Percentiles rank a stretch among this genome's conserved stretches.
Conservation (phyloP, 2,797 vertebrate genomes). For the Rhabdomys pumilio region DNA sequence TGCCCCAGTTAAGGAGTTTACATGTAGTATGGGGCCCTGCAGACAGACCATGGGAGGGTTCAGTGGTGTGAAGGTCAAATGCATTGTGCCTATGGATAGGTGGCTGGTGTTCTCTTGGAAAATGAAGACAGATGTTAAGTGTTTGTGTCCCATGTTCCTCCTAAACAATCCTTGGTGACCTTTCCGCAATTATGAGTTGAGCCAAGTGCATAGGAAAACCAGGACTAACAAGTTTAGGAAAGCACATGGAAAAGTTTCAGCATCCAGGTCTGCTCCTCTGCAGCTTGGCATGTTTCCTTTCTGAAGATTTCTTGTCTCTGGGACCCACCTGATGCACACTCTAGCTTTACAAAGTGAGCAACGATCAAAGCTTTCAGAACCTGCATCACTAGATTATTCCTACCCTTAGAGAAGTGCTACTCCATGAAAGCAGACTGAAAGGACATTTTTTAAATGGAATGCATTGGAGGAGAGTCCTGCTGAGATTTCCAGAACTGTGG, state of each 20-base stretch:
- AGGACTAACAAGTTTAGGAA: rapidly evolving
- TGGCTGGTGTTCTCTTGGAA: neutral
- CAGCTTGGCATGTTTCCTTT: rapidly evolving
- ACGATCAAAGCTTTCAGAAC: neutral
- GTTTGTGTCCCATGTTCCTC: neutral
- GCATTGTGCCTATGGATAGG: no score
- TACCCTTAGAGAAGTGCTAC: rapidly evolving
- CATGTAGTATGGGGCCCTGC: neutral
- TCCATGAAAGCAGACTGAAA: neutral
- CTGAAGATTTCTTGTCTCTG: neutral
- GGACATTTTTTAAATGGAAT: neutral
- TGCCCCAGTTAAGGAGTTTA: neutral
- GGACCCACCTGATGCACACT: rapidly evolving
- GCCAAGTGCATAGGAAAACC: neutral
- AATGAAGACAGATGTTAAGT: neutral
- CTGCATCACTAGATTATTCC: rapidly evolving
- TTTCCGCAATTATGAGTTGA: neutral
- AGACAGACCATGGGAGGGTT: rapidly evolving
- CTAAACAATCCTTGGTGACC: neutral
- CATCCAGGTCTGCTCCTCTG: rapidly evolving
- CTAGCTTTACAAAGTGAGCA: neutral
- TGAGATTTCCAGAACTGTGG: neutral
- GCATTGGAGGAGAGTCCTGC: rapidly evolving
- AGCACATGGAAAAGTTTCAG: rapidly evolving
- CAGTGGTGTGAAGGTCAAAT: rapidly evolving